Evolutionary conservation across 1,140 invertebrate species (phyloP), one percentile per base, ranked within the genome.

Genomic region (Heliconius congener): DNA sequence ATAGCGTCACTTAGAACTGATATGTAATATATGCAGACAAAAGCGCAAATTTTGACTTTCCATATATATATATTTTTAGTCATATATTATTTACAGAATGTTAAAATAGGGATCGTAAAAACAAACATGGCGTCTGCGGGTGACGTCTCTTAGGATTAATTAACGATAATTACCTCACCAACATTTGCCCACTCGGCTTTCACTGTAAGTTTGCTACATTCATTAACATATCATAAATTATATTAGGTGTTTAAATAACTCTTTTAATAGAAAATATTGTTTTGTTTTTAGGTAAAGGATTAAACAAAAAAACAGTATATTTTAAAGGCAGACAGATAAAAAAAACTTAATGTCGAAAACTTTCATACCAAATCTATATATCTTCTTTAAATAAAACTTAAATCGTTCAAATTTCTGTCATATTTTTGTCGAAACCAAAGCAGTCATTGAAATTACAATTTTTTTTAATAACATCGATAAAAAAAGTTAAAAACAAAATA

Each of bases 131-230:
- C 39, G 42, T 71, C 74, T 76, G 74, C 74, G 74, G 30, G 60
- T 27, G 74, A 76, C 74, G 74, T 76, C 74, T 66, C 37, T 66
- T 30, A 60, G 60, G 74, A 71, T 46, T 76, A 76, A 76, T 76
- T 76, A 71, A 76, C 46, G 74, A 76, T 76, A 60, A 76, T 76
- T 76, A 34, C 74, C 60, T 50, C 13, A 70, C 70, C 60, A 70
- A 76, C 74, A 71, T 76, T 71, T 71, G 60, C 55, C 60, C 39
- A 76, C 60, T 42, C 60, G 60, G 60, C 60, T 30, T 66, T 30
- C 27, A 66, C 13, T 8, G 60, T 66, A 66, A 66, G 60, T 66
- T 66, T 66, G 60, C 27, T 66, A 66, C 60, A 16, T 66, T 66
- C 60, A 66, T 66, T 66, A 5, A 66, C 3, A 30, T 66, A 66